Base-by-base conservation (phyloP, 2,113 vertebrate species). In the Salvelinus alpinus region DNA sequence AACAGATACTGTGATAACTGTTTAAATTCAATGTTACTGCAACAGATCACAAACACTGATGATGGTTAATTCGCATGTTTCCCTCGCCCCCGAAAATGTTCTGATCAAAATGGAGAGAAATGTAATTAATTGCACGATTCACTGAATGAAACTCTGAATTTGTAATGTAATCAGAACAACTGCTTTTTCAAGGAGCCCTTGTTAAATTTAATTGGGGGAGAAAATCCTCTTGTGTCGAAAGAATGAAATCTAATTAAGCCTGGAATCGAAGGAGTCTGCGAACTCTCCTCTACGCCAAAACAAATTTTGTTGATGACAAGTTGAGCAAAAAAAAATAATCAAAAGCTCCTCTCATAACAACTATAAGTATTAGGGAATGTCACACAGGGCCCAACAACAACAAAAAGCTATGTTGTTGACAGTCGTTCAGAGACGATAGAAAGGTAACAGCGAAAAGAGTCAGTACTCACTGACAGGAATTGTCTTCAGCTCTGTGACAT, bases 401-500 rank as follows among this genome's bases (percentile, higher is more conserved):
- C 31, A n/a, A n/a, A 68, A 25, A 68, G 31, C 16, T 9, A 29
- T 20, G 18, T 9, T 4, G 4, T 34, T 68, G 16, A 66, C 27
- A 25, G 64, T 25, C 5, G 64, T 29, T 31, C 51, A 54, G 64
- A 29, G 27, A 11, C 38, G 5, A 70, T 29, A 70, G 44, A 22
- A 24, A 24, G 5, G 27, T 71, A 14, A 64, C 47, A 13, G 67
- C 38, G 29, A 13, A 38, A 57, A 47, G 84, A 44, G n/a, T 24
- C 29, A 57, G 71, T 81, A 94, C 95, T 97, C 90, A 97, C 96
- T 95, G 93, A 88, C 91, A 85, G 92, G 90, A 91, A 93, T 82
- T 22, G 89, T 83, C 88, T 93, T 97, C 95, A 98, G 86, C 95
- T 94, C 92, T 94, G 93, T 92, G 93, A 94, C 96, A 96, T 95